A percentile compares a stretch with the other conserved stretches of the same genome.
phyloP scores from a whole-genome alignment of 2,797 vertebrate genomes.

The Cryptoblepharus egeriae region DNA sequence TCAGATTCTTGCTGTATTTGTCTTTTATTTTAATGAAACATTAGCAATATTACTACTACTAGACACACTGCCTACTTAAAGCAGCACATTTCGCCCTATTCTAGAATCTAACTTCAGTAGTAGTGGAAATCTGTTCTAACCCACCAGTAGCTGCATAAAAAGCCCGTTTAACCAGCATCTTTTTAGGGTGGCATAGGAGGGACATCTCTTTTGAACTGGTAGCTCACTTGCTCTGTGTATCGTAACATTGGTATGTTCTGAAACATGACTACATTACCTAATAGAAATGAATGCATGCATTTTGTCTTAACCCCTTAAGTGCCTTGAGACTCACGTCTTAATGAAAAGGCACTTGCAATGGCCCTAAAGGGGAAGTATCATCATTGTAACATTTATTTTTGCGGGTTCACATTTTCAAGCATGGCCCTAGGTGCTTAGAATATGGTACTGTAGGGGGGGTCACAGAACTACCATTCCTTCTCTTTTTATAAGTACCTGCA shows the following conservation, averaged over 20 bases:
- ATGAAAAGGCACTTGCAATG: slow-evolving; percentile 79
- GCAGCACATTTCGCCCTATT: slow-evolving; percentile 76
- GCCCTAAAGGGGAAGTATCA: slow-evolving; percentile 74
- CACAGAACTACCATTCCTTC: slow-evolving; percentile 70
- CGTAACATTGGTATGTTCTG: slow-evolving; percentile 78
- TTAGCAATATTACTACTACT: slow-evolving; percentile 81
- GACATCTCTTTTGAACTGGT: slow-evolving; percentile 67
- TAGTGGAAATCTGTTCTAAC: slow-evolving; percentile 71
- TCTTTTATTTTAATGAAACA: slow-evolving; percentile 68
- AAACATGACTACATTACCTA: slow-evolving; percentile 75
- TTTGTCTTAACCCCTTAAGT: slow-evolving; percentile 84
- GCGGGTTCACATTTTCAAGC: slow-evolving; percentile 69
- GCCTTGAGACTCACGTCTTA: slow-evolving; percentile 80
- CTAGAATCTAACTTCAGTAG: slow-evolving; percentile 73
- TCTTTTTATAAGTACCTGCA: slow-evolving; percentile 55
- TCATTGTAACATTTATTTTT: slow-evolving; percentile 75
- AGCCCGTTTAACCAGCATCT: slow-evolving; percentile 81
- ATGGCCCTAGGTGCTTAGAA: slow-evolving; percentile 73
- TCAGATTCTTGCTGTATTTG: slow-evolving; percentile 72
- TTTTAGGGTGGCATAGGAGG: slow-evolving; percentile 72
- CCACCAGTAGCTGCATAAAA: slow-evolving; percentile 79
- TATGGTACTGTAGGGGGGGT: slow-evolving; percentile 61
- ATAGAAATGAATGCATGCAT: slow-evolving; percentile 81
- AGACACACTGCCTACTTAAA: slow-evolving; percentile 79
- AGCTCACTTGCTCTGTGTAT: slow-evolving; percentile 73